Percentiles rank a stretch among this genome's conserved stretches.
phyloP scores from a whole-genome alignment of 2,797 vertebrate genomes.

The Pangasius mekongensis region DNA sequence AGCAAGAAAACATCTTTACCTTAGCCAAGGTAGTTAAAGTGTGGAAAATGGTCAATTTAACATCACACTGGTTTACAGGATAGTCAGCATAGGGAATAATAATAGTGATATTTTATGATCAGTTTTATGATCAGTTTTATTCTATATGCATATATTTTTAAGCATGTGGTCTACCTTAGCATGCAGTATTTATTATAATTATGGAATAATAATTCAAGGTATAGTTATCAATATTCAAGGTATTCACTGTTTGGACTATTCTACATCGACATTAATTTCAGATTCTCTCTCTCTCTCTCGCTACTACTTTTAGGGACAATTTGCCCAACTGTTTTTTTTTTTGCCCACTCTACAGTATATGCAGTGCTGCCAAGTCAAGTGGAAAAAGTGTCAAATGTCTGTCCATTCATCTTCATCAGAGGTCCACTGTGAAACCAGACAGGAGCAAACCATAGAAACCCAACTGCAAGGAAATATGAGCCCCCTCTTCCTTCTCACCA shows the following conservation, averaged over 20 bases:
- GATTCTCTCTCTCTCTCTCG: not conserved
- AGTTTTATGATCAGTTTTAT: not conserved
- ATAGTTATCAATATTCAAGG: not conserved
- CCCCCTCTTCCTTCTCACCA: conserved; percentile 37
- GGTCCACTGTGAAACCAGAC: conserved; percentile 41
- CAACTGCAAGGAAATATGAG: conserved; percentile 38
- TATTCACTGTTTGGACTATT: not conserved
- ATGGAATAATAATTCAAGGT: not conserved
- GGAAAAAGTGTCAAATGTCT: conserved; percentile 67
- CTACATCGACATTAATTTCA: not conserved
- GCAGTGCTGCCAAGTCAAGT: conserved; percentile 60
- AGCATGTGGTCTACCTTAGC: not conserved
- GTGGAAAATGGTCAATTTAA: not conserved
- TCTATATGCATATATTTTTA: not conserved
- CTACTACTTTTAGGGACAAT: conserved; percentile 21
- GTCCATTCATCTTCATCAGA: conserved; percentile 55
- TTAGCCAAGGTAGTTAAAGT: not conserved
- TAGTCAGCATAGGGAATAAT: not conserved
- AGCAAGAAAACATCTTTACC: not conserved
- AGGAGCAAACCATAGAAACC: conserved; percentile 25
- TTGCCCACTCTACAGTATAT: conserved; percentile 54
- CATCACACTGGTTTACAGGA: not conserved
- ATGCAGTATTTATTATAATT: not conserved
- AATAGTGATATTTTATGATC: not conserved
- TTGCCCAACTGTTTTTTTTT: conserved; percentile 11